A percentile compares a stretch with the other conserved stretches of the same genome.
phyloP scores from a whole-genome alignment of 2,113 vertebrate genomes.

The Microtus ochrogaster region DNA sequence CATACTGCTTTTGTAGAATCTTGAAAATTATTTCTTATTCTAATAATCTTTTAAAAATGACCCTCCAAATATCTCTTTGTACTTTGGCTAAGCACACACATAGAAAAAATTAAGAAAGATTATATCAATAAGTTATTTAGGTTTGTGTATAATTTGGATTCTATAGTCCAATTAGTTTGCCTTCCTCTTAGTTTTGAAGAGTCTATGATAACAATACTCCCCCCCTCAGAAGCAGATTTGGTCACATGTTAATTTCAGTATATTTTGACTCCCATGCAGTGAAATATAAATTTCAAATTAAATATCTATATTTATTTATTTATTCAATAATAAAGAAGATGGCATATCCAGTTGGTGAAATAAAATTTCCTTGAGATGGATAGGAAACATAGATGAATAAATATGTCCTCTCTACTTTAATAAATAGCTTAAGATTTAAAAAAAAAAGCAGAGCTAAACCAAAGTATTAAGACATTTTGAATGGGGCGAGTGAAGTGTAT shows the following conservation, averaged over 20 bases:
- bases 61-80: not conserved
- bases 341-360: not conserved
- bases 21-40: slow-evolving; percentile 10
- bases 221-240: not conserved
- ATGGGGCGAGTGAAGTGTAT: not conserved
- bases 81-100: not conserved
- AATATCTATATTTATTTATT: not conserved
- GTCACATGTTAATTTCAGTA: not conserved
- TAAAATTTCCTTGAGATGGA: slow-evolving; percentile 18
- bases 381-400: not conserved
- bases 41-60: slow-evolving; percentile 6
- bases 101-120: not conserved
- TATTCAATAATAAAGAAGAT: not conserved
- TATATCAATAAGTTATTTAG: not conserved
- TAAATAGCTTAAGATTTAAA: not conserved
- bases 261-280: not conserved
- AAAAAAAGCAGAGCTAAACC: not conserved
- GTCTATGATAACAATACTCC: not conserved
- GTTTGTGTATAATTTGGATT: not conserved
- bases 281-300: slow-evolving; percentile 21
- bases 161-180: not conserved
- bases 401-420: not conserved
- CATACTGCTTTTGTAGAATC: not conserved
- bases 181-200: slow-evolving; percentile 31
- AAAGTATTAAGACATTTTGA: not conserved